Base-by-base conservation (phyloP, 2,888 invertebrate species). In the Rhagonycha lutea region DNA sequence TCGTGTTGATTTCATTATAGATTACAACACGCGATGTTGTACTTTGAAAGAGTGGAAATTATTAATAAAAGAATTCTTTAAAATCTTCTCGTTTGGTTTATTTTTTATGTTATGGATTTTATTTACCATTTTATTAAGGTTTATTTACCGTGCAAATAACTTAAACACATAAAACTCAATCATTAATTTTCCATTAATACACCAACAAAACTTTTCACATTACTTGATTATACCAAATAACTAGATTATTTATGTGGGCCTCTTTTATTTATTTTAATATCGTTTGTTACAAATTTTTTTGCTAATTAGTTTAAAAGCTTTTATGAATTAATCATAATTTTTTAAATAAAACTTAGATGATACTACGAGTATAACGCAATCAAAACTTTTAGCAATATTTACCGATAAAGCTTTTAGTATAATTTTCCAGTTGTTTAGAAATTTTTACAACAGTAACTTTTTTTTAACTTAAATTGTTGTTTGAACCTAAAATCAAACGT, bases 1-100 rank as follows among this genome's bases (percentile, higher is more conserved):
- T 78, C 74, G 76, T 74, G 78, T 76, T 78, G 78, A 78, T 78
- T 78, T 76, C 74, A 76, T 78, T 78, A 74, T 69, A 78, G 76
- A 78, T 76, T 78, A 76, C 71, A 78, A 72, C 78, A 78, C 78
- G 78, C 76, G 74, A 76, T 74, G 75, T 72, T 78, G 77, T 75
- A 73, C 75, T 75, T 73, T 62, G 68, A 26, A 78, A 72, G 75
- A 75, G 75, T 75, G 75, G 74, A 72, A 77, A 77, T 77, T 77
- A 77, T 72, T 60, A 77, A 74, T 72, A 74, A 70, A 70, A 73
- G 63, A 72, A 75, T 72, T 65, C 63, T 26, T 47, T 47, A 47
- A 47, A 47, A 47, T 47, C 47, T 47, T 47, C 47, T 47, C 47
- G 47, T 47, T 47, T n/a, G 47, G 47, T 47, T 47, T 47, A 47